Percentiles rank a stretch among this genome's conserved stretches.
Conservation (phyloP, 1,140 invertebrate species). For the Hormaphis cornu region DNA sequence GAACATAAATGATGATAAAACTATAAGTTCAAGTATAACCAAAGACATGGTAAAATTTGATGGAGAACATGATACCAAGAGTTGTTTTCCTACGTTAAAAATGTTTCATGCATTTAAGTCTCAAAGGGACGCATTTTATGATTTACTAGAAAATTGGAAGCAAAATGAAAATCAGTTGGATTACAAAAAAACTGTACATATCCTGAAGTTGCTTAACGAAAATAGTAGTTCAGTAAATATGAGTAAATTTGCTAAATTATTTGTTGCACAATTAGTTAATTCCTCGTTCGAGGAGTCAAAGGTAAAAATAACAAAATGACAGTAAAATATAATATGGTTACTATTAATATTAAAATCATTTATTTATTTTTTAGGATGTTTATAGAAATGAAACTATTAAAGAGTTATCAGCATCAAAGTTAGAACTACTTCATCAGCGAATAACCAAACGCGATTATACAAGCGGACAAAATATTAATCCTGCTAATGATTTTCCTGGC, state of each 20-base stretch:
- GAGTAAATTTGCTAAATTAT: conserved; percentile 20
- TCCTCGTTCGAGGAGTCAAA: conserved; percentile 23
- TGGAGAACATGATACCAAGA: conserved; percentile 1
- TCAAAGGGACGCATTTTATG: conserved; percentile 23
- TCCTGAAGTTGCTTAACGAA: conserved; percentile 2
- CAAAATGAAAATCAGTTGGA: not conserved
- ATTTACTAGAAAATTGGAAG: conserved; percentile 19
- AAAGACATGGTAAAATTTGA: conserved; percentile 25
- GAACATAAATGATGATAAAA: conserved; percentile 20
- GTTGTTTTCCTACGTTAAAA: conserved; percentile 21
- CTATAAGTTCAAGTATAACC: not conserved
- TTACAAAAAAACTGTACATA: not conserved
- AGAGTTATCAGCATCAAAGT: conserved; percentile 3
- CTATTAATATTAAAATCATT: not conserved
- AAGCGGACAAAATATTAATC: conserved; percentile 14
- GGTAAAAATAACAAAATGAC: not conserved
- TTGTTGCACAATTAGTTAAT: conserved; percentile 21
- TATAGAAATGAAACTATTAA: conserved; percentile 19
- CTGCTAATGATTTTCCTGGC: conserved; percentile 13
- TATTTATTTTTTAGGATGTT: not conserved
- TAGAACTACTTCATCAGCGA: conserved; percentile 19
- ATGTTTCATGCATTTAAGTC: conserved; percentile 22
- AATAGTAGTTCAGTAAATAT: conserved; percentile 4
- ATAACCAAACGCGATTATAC: conserved; percentile 28
- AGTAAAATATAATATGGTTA: no score